Percentiles rank a stretch among this genome's conserved stretches.
Conservation (phyloP, 2,888 invertebrate species). For the Cantharis rufa region DNA sequence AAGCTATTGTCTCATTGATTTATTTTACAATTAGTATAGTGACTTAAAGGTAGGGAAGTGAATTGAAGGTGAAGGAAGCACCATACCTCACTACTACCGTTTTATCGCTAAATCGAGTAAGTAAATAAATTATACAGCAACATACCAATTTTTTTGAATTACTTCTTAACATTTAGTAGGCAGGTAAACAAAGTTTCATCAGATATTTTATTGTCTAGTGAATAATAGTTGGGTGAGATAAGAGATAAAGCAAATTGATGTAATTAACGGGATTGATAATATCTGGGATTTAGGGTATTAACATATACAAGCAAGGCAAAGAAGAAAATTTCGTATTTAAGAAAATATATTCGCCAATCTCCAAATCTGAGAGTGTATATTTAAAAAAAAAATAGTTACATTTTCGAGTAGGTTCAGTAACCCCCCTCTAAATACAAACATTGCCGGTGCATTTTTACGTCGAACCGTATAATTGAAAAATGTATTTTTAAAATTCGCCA, state of each 20-base stretch:
- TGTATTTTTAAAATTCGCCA: background rate
- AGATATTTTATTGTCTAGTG: background rate
- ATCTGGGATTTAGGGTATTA: background rate
- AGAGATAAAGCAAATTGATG: background rate
- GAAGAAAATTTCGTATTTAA: background rate
- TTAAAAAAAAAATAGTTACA: background rate
- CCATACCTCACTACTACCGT: conserved; percentile 16
- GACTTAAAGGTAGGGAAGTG: conserved; percentile 25
- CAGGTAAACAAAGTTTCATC: background rate
- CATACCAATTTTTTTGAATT: background rate
- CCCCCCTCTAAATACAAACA: background rate
- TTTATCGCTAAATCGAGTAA: background rate
- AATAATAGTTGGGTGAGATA: background rate
- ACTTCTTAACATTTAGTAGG: background rate
- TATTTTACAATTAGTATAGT: conserved; percentile 32
- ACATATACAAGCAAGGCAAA: background rate
- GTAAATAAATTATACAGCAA: conserved; percentile 2
- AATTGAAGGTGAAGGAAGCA: conserved; percentile 23
- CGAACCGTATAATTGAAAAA: background rate
- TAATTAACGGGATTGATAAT: background rate
- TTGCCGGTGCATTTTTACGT: background rate
- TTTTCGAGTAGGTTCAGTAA: background rate
- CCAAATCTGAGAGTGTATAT: background rate
- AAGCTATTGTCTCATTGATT: conserved; percentile 33
- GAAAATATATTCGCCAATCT: background rate